Base-by-base conservation (phyloP, 2,113 vertebrate genomes). In the Thryonomys swinderianus region DNA sequence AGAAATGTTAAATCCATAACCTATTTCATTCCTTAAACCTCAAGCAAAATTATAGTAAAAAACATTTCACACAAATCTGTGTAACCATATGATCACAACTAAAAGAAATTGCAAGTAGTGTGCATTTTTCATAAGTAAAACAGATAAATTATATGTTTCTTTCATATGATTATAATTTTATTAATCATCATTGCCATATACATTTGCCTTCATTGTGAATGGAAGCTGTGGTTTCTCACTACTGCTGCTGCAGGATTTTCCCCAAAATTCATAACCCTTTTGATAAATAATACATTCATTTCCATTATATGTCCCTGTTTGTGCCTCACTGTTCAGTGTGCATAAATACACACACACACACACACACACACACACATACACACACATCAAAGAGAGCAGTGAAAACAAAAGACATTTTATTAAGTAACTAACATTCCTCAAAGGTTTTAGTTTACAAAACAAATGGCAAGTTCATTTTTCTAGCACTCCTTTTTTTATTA, bases 71-170 rank as follows among this genome's bases (percentile, higher is more conserved):
- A 32, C 69, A 90, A 3, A 80, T 94, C 88, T 88, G 32, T 94
- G 1, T 71, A 90, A 81, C 9, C 83, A 7, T 95, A n/a, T 93
- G 32, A 78, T 90, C 94, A 80, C 40, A 37, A 51, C 27, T 89
- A 66, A 89, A 92, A 87, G 30, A 93, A 94, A 88, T 74, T 74
- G 4, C 27, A 90, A 94, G 88, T 48, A 13, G 2, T 76, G 18
- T 91, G 7, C 2, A 48, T 91, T 90, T 93, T 97, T 96, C 57
- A 34, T 95, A 95, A 84, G 84, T 90, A 96, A 97, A 91, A 95
- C 92, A 96, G 79, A 85, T 91, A 90, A 69, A 53, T 1, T 32
- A 6, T 92, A 57, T 69, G 32, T 91, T 74, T 87, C 71, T 88
- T 84, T 93, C 48, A 57, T 53, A 18, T 94, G 83, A 97, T 90